phyloP scores from a whole-genome alignment of 2,797 vertebrate genomes.

The Moxostoma hubbsi region DNA sequence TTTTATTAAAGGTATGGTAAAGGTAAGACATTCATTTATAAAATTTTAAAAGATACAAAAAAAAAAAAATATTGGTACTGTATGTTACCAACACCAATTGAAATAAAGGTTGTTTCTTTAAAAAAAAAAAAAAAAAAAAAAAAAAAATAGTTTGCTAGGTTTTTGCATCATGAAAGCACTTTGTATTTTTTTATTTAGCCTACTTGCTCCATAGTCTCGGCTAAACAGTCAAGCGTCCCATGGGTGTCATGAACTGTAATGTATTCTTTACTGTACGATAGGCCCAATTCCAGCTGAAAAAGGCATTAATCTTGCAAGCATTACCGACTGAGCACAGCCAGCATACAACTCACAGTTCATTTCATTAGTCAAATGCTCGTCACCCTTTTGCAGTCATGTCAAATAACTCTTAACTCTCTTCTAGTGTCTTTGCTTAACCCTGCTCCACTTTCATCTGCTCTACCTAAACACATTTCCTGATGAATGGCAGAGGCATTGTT shows the following conservation, averaged over 20 bases:
- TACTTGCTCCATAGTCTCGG: neutral
- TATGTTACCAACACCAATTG: conserved; percentile 87
- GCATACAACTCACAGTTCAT: conserved; percentile 27
- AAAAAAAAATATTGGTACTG: conserved; percentile 76
- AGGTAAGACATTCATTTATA: conserved; percentile 90
- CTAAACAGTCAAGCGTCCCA: conserved; percentile 26
- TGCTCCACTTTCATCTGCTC: conserved; percentile 19
- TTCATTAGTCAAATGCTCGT: conserved; percentile 53
- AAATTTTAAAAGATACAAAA: conserved; percentile 59
- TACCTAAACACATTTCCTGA: conserved; percentile 32
- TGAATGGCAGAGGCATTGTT: conserved; percentile 39
- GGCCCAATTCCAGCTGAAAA: conserved; percentile 40
- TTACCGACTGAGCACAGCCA: conserved; percentile 38
- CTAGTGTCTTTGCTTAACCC: conserved; percentile 26
- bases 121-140: conserved; percentile 76
- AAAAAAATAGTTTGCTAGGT: conserved; percentile 56
- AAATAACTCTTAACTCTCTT: conserved; percentile 28
- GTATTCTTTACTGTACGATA: conserved; percentile 46
- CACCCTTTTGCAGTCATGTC: neutral
- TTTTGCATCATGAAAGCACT: conserved; percentile 7
- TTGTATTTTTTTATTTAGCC: conserved; percentile 4
- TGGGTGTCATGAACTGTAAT: conserved; percentile 41
- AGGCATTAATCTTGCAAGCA: conserved; percentile 24
- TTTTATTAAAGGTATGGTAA: conserved; percentile 91
- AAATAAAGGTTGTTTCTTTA: conserved; percentile 86